Percentiles rank a stretch among this genome's conserved stretches.
Conservation (phyloP, 2,888 invertebrate genomes). For the Hemaris fuciformis region DNA sequence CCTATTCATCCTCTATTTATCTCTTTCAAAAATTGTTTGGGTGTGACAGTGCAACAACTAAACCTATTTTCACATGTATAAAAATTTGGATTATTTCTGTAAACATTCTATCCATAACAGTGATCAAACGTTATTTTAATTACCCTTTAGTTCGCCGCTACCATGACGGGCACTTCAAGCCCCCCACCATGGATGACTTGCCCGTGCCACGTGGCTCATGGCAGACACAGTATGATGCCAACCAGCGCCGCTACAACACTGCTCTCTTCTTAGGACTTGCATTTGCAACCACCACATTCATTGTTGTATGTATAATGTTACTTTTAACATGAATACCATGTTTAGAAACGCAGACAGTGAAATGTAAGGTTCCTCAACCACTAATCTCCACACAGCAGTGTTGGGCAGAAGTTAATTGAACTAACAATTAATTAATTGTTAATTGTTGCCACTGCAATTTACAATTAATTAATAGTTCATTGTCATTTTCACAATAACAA, state of each 20-base stretch:
- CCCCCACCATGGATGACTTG: slow-evolving; percentile 87
- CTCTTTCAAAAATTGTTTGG: too few relatives aligned
- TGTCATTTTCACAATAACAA: too few relatives aligned
- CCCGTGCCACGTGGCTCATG: slow-evolving; percentile 90
- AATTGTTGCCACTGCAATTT: too few relatives aligned
- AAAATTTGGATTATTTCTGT: too few relatives aligned
- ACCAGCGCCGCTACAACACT: slow-evolving; percentile 86
- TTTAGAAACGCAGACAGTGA: background rate
- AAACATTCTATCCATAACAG: background rate
- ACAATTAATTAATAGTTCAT: too few relatives aligned
- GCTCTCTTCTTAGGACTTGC: slow-evolving; percentile 82
- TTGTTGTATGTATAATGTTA: slow-evolving; percentile 59
- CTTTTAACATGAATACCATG: background rate
- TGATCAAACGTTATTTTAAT: background rate
- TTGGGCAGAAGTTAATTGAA: too few relatives aligned
- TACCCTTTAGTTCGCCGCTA: slow-evolving; percentile 60
- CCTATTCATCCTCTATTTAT: background rate
- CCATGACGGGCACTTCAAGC: slow-evolving; percentile 62
- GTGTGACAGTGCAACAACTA: too few relatives aligned
- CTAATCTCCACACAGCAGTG: too few relatives aligned
- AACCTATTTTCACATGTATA: too few relatives aligned
- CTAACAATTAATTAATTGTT: too few relatives aligned
- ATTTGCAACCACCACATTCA: slow-evolving; percentile 70
- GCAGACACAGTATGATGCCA: slow-evolving; percentile 84
- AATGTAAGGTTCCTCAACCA: too few relatives aligned